These are phyloP conservation scores for Dryoscopus gambensis DNA, from an alignment of 2,113 vertebrate species.

Conservation along the genomic window DNA sequence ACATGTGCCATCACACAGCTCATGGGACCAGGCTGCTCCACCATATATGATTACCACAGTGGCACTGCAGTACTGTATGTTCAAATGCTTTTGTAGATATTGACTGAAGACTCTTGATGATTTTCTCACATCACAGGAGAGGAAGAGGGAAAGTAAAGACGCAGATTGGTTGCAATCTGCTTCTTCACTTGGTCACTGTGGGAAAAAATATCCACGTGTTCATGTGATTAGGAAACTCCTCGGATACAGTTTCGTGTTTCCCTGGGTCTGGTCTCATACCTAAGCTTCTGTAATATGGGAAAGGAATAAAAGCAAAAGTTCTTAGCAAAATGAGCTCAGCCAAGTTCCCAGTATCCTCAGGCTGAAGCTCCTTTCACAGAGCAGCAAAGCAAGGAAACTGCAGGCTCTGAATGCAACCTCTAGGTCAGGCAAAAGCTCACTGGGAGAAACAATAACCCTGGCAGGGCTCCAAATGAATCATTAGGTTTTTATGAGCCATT, in stretches of 20 bases:
- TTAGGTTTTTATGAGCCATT: background rate
- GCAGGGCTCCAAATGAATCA: background rate
- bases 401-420: background rate
- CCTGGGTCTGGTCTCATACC: background rate
- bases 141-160: background rate
- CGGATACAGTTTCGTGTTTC: fast-evolving
- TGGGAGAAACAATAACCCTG: background rate
- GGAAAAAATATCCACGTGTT: background rate
- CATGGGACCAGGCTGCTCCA: background rate
- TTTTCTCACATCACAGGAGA: background rate
- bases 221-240: background rate
- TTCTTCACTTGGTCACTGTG: background rate
- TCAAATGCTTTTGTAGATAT: background rate
- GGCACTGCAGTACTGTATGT: background rate
- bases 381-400: background rate
- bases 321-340: background rate
- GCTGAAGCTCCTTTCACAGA: background rate
- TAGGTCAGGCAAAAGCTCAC: background rate
- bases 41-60: background rate
- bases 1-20: background rate
- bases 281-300: background rate
- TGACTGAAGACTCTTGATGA: background rate
- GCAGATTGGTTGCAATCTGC: background rate
- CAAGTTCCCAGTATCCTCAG: background rate
- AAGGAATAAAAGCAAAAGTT: background rate